Evolutionary conservation across 2,888 invertebrate species (phyloP), one percentile per base, ranked within the genome.

Genomic region (Pammene aurita): DNA sequence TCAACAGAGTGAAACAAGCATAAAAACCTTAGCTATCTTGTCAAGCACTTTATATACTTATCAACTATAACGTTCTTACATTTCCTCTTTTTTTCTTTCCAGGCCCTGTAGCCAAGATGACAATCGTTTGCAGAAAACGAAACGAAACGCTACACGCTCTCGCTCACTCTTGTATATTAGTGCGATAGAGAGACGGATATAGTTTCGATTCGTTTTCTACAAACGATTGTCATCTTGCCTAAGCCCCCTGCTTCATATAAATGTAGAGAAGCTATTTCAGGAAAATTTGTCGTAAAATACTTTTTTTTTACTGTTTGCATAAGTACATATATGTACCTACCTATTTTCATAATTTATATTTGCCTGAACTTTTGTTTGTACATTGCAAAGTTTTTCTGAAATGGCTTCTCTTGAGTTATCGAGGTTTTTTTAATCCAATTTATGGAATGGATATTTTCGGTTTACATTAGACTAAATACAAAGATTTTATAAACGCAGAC

Each of bases 1-100:
- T 50, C 34, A 63, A 62, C 52, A 13, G 16, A 64, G 35, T 52
- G 48, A 68, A 68, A 68, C 64, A 64, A 69, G 65, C 69, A 46
- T 69, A 64, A 54, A 69, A 65, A 65, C 54, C 65, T 65, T 65
- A 69, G 48, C 65, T 65, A 64, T 60, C 46, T 18, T 60, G 34
- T 65, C 69, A 69, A 69, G 69, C 69, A 69, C 69, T 69, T 69
- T 65, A 69, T 69, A 65, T 64, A 54, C 65, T 65, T 69, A 69
- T 48, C 16, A 44, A 44, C 64, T 69, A 69, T 60, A 65, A 64
- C 63, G 58, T 42, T 55, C 60, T 65, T 60, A 54, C 44, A 60
- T 46, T 14, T 26, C 58, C 14, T 16, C 54, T 46, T 44, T 64
- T 64, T 54, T 35, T 54, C 54, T 35, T 41, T 58, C 41, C 14